Evolutionary conservation across 2,797 vertebrate genomes (phyloP), one percentile per base, ranked within the genome.

Genomic region (Periophthalmus magnuspinnatus): DNA sequence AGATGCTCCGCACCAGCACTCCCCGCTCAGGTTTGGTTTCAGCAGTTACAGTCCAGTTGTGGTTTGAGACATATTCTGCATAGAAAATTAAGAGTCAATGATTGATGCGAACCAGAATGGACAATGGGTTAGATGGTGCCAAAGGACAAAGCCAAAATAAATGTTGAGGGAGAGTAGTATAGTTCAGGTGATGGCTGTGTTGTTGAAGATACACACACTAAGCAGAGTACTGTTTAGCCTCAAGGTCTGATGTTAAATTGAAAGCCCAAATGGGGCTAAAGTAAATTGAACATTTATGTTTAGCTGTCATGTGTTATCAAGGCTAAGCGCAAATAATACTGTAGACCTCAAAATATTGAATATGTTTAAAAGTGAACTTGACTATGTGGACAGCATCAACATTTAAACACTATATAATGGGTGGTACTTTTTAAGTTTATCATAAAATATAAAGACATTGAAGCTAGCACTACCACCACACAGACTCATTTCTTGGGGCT

Each of bases 51-150:
- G 58, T 73, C 80, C 68, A 74, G 6, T 70, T 74, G 69, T 68
- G 73, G 74, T 75, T 77, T 80, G 71, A 76, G 58, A 71, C 58
- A 71, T 65, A 65, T 75, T 75, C 72, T 80, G 72, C 65, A 69
- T 36, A 71, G 55, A 55, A 28, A 75, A 84, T 36, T 70, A 13
- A 70, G 77, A 73, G 66, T 81, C 79, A 75, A 32, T 76, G 72
- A 79, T 32, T 78, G 80, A 89, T 79, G 69, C 75, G 79, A 80
- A 75, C 67, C 83, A 86, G 84, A 65, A 67, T 48, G 57, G 60
- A 85, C 72, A 71, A 38, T 80, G n/a, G 38, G 0, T 38, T 64
- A 76, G 33, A 56, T 68, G 47, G 41, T 45, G 34, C 52, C 52
- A 79, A 57, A 62, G 21, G 66, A 36, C n/a, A 1, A 14, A 28